A percentile compares a stretch with the other conserved stretches of the same genome.
Evolutionary conservation across 2,113 vertebrate species (phyloP).

Genomic region (Eudyptes chrysolophus): DNA sequence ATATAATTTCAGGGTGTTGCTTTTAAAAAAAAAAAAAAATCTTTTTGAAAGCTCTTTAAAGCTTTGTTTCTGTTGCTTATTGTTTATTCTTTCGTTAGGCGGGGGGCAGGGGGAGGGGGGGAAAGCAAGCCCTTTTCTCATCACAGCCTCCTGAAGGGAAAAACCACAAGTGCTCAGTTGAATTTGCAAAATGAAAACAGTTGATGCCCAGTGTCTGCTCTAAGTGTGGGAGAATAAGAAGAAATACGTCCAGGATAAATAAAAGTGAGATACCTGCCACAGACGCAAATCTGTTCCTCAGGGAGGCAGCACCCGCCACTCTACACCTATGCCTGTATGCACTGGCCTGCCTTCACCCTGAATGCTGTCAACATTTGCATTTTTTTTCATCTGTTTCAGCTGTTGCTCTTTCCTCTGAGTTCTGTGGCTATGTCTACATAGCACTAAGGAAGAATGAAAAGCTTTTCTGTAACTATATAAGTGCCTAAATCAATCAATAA

Average conservation of each 20-base stretch:
- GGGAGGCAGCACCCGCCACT: background rate
- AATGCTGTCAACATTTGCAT: background rate
- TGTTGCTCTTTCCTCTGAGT: background rate
- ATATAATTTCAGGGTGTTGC: background rate
- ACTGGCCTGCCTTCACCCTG: background rate
- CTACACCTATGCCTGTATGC: background rate
- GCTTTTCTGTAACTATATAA: background rate
- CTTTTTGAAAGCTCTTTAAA: background rate
- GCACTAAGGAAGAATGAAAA: background rate
- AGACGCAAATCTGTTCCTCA: background rate
- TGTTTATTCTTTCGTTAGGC: background rate
- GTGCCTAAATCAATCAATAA: constrained; percentile 1
- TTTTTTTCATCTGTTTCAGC: background rate
- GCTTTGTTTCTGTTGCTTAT: background rate
- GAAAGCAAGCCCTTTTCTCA: background rate
- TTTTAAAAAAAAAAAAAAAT: background rate
- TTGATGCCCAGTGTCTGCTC: background rate
- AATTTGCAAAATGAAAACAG: background rate
- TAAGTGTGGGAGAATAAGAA: background rate
- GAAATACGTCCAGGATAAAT: background rate
- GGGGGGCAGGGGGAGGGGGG: too few relatives aligned
- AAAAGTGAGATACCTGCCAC: background rate
- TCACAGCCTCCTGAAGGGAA: background rate
- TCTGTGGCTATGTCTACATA: background rate
- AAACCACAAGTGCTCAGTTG: background rate